Evolutionary conservation across 2,888 invertebrate genomes (phyloP), one percentile per base, ranked within the genome.

Genomic region (Dryadula phaetusa): DNA sequence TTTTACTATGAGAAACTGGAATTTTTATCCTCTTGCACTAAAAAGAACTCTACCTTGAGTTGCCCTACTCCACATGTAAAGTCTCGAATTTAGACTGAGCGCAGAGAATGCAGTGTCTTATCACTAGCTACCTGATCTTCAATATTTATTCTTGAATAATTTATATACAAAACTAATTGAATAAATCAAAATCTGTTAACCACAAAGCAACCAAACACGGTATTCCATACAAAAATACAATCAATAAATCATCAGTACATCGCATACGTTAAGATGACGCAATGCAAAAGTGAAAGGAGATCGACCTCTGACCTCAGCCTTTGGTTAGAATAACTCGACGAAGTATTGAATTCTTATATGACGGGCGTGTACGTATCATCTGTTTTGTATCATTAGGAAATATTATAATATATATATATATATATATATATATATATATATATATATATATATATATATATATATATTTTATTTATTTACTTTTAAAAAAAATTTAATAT

Each of bases 241-340:
- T 61, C 66, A 53, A 69, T 69, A 69, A 69, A 69, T 66, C 69
- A 69, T 69, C 66, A 37, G 64, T 52, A 65, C 66, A 66, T 66
- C 61, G 22, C 52, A 28, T 28, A 66, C 58, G 20, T 52, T 60
- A 10, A 10, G 28, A 54, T 69, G 69, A 69, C 58, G 69, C 66
- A 69, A 69, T 1, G 20, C 37, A 56, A 52, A 69, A 69, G 69
- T 69, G 66, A 69, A 66, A 69, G 70, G 68, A 62, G 62, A 42
- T 54, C 40, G 62, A 70, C 68, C 70, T 68, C n/a, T 54, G 68
- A 72, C 72, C 70, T 62, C 68, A 44, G 67, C 40, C 62, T 64
- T 61, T 61, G 64, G 62, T 28, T 64, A 25, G 52, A 58, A 58
- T 37, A 52, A 56, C 66, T 66, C 66, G 10, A 47, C 66, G 20